Conservation (phyloP, 2,888 invertebrate genomes). For the Drosophila peninsularis region DNA sequence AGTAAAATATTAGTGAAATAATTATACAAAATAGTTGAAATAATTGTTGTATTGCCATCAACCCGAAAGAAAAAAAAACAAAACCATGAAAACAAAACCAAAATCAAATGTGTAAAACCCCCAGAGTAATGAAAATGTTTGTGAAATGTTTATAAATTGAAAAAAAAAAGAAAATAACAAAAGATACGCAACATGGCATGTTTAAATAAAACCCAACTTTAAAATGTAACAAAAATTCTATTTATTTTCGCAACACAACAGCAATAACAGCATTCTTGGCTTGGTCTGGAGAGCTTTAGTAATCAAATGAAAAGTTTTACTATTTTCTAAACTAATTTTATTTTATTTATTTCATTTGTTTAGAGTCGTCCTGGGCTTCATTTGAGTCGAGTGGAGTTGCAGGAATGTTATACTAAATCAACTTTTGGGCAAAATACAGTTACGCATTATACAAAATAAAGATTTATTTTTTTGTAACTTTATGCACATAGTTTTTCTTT, state of each 20-base stretch:
- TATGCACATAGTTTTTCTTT: neutral
- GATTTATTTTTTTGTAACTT: neutral
- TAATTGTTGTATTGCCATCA: constrained; percentile 76
- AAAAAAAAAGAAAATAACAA: constrained; percentile 34
- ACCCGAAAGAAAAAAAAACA: constrained; percentile 38
- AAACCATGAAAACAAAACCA: constrained; percentile 14
- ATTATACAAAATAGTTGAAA: constrained; percentile 78
- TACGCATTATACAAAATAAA: no score
- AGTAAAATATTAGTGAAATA: constrained; percentile 67
- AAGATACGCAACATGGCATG: constrained; percentile 53
- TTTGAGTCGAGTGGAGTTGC: neutral
- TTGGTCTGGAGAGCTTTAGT: neutral
- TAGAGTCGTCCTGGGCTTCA: constrained; percentile 17
- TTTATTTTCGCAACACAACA: constrained; percentile 1
- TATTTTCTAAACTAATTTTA: neutral
- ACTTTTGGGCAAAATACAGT: neutral
- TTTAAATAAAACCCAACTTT: constrained; percentile 50
- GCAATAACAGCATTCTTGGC: neutral
- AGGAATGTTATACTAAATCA: neutral
- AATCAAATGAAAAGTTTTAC: neutral
- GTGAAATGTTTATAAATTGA: constrained; percentile 77
- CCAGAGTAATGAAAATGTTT: constrained; percentile 65
- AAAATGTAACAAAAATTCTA: constrained; percentile 36
- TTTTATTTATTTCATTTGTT: neutral
- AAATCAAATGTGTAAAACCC: constrained; percentile 67